A percentile compares a stretch with the other conserved stretches of the same genome.
Conservation (phyloP, 2,797 vertebrate genomes). For the Micropoecilia bifurca region DNA sequence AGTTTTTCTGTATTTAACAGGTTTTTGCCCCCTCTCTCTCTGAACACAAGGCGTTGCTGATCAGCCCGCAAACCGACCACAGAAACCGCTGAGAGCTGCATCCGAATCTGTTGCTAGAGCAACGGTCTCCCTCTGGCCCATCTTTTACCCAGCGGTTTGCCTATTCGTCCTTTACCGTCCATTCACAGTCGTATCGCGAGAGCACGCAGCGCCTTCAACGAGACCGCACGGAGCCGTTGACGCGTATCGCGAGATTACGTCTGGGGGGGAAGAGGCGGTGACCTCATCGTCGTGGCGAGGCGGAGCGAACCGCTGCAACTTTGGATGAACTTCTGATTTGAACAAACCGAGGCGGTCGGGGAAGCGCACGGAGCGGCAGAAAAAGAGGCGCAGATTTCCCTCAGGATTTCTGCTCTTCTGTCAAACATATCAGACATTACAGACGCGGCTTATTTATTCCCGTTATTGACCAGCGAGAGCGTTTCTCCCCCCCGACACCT, state of each 20-base stretch:
- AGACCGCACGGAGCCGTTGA: rapidly evolving
- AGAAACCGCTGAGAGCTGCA: constrained; percentile 19
- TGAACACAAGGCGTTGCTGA: constrained; percentile 17
- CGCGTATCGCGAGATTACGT: constrained; percentile 72
- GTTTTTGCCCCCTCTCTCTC: neutral
- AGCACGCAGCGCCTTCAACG: rapidly evolving
- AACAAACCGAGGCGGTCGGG: constrained; percentile 68
- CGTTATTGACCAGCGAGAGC: constrained; percentile 24
- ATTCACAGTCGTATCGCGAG: constrained; percentile 50
- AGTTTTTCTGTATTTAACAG: neutral
- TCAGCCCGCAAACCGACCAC: constrained; percentile 26
- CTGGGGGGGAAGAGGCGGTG: constrained; percentile 60
- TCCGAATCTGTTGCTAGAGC: constrained; percentile 65
- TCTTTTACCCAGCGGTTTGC: constrained; percentile 28
- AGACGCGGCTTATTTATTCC: constrained; percentile 4
- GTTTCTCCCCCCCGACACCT: neutral
- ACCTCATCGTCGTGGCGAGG: constrained; percentile 74
- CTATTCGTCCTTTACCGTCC: constrained; percentile 5
- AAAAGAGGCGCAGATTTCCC: constrained; percentile 8
- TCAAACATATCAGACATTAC: neutral
- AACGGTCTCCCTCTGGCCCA: constrained; percentile 53
- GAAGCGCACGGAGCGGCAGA: constrained; percentile 35
- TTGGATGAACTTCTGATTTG: constrained; percentile 85
- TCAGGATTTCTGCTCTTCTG: constrained; percentile 23
- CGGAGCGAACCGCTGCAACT: constrained; percentile 81